Conservation (phyloP, 2,888 invertebrate genomes). For the Tupiocoris notatus region DNA sequence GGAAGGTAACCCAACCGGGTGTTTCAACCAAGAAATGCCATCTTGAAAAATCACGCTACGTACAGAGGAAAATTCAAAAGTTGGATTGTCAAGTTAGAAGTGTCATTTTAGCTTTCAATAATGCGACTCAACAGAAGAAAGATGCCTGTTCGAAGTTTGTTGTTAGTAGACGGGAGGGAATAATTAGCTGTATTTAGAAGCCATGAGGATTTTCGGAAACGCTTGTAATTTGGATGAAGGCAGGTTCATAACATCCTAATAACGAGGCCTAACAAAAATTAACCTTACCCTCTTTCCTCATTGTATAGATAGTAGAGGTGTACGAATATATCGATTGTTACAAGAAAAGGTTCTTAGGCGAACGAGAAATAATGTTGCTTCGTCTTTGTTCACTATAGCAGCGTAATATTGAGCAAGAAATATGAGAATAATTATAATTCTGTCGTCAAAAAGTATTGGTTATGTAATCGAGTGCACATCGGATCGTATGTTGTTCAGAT, state of each 20-base stretch:
- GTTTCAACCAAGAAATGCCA: not conserved
- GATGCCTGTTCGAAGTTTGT: not conserved
- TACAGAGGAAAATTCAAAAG: not conserved
- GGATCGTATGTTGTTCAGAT: not conserved
- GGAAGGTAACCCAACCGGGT: not conserved
- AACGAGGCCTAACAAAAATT: constrained; percentile 11
- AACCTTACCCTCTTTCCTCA: not conserved
- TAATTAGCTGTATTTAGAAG: not conserved
- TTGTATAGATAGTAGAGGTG: not conserved
- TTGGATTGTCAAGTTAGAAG: not conserved
- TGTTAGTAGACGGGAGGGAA: not conserved
- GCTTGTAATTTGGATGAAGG: not conserved
- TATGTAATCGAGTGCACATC: constrained; percentile 12
- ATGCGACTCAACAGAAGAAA: not conserved
- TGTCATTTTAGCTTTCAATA: not conserved
- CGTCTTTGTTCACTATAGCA: not conserved
- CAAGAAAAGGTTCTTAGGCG: not conserved
- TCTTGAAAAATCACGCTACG: not conserved
- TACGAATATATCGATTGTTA: not conserved
- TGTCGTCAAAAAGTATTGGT: not conserved
- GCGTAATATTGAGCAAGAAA: not conserved
- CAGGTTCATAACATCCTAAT: not conserved
- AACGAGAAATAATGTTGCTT: not conserved
- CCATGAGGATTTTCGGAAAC: not conserved
- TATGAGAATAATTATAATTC: not conserved